These are phyloP conservation scores for Cygnus olor DNA, from an alignment of 2,797 vertebrate genomes.

Conservation along the genomic window DNA sequence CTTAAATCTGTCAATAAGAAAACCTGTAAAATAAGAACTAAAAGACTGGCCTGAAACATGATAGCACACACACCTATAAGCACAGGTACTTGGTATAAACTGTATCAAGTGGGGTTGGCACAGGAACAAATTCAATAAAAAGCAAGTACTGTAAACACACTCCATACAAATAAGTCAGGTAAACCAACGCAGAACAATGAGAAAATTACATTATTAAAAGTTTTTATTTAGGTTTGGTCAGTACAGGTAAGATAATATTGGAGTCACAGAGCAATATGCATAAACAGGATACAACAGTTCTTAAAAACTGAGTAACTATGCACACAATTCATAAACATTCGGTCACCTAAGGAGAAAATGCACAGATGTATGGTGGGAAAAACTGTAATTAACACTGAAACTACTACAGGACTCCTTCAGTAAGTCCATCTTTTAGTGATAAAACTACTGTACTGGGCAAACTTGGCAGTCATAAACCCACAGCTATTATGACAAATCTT, in stretches of 20 bases:
- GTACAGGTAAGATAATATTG: conserved; percentile 98
- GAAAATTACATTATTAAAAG: conserved; percentile 91
- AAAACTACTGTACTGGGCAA: conserved; percentile 88
- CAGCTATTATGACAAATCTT: conserved; percentile 78
- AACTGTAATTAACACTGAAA: conserved; percentile 88
- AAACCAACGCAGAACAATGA: conserved; percentile 53
- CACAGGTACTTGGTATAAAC: neutral
- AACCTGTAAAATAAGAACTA: neutral
- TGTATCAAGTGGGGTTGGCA: neutral
- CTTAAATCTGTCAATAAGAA: neutral
- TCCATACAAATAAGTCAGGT: neutral
- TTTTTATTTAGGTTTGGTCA: conserved; percentile 99
- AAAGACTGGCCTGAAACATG: neutral
- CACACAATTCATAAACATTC: conserved; percentile 92
- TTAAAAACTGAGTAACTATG: conserved; percentile 92
- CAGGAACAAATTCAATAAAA: neutral
- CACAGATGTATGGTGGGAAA: conserved; percentile 86
- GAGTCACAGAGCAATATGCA: conserved; percentile 97
- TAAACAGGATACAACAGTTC: conserved; percentile 90
- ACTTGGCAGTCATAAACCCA: conserved; percentile 83
- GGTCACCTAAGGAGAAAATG: conserved; percentile 87
- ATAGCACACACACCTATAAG: neutral
- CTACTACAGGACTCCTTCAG: conserved; percentile 88
- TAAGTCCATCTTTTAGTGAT: conserved; percentile 83
- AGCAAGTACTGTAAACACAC: conserved; percentile 3